Percentiles rank a stretch among this genome's conserved stretches.
Evolutionary conservation across 1,140 invertebrate species (phyloP).

Genomic region (Batillaria attramentaria): DNA sequence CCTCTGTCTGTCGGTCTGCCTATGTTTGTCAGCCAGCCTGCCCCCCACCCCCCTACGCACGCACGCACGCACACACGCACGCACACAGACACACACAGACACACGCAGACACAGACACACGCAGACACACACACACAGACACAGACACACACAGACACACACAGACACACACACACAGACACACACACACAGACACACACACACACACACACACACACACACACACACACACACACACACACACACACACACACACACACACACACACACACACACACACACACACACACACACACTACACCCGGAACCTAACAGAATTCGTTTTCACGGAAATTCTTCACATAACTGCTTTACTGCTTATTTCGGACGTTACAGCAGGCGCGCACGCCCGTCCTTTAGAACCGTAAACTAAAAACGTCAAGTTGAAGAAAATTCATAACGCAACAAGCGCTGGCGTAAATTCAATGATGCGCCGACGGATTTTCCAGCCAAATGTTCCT

Average conservation of each 20-base stretch:
- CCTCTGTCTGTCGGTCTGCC: too few species aligned
- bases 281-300: not conserved
- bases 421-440: too few species aligned
- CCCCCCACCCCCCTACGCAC: too few species aligned
- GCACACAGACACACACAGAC: not conserved
- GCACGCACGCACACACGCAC: not conserved
- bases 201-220: not conserved
- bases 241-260: not conserved
- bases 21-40: too few species aligned
- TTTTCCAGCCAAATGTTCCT: too few species aligned
- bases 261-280: not conserved
- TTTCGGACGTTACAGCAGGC: too few species aligned
- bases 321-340: too few species aligned
- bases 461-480: too few species aligned
- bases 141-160: not conserved
- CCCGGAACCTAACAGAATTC: not conserved
- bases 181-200: not conserved
- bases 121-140: not conserved
- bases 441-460: too few species aligned
- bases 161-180: not conserved
- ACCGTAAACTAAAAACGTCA: too few species aligned
- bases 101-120: not conserved
- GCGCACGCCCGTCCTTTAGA: too few species aligned
- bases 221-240: not conserved
- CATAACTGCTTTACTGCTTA: too few species aligned